phyloP scores from a whole-genome alignment of 2,113 vertebrate species.

The Platysteira castanea region DNA sequence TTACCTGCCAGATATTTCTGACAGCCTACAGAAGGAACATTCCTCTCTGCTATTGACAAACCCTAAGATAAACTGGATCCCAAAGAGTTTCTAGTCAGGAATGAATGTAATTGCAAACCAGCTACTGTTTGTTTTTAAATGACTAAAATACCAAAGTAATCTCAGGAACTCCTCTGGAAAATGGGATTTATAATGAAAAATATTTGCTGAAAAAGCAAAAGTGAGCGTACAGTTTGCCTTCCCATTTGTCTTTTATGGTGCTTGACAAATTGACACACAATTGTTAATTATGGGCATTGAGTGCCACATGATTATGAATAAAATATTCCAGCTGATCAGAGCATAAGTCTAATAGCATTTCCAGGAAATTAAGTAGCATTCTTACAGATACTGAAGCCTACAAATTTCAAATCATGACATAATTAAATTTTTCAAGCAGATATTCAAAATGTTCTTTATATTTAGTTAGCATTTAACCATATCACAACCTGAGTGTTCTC shows the following conservation, averaged over 20 bases:
- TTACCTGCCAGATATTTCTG: background rate
- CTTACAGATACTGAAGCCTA: constrained; percentile 56
- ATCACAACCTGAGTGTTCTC: background rate
- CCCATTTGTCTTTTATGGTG: constrained; percentile 51
- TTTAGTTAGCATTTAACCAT: constrained; percentile 39
- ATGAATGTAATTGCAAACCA: background rate
- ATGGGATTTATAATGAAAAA: constrained; percentile 46
- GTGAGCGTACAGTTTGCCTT: background rate
- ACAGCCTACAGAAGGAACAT: background rate
- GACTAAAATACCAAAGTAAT: constrained; percentile 25
- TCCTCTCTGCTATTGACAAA: background rate
- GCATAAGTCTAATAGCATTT: constrained; percentile 51
- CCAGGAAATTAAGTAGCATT: constrained; percentile 61
- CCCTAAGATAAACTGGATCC: background rate
- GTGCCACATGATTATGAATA: constrained; percentile 51
- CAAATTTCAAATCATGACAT: constrained; percentile 50
- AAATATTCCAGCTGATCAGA: constrained; percentile 62
- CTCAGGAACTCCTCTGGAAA: constrained; percentile 17
- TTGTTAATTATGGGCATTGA: constrained; percentile 66
- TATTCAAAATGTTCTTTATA: constrained; percentile 41
- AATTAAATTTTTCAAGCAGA: constrained; percentile 60
- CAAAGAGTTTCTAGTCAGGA: background rate
- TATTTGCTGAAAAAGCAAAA: constrained; percentile 42
- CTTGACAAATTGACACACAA: constrained; percentile 57
- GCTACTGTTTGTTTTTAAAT: constrained; percentile 12